phyloP scores from a whole-genome alignment of 1,140 invertebrate genomes.

The Panagrolaimus sp. region DNA sequence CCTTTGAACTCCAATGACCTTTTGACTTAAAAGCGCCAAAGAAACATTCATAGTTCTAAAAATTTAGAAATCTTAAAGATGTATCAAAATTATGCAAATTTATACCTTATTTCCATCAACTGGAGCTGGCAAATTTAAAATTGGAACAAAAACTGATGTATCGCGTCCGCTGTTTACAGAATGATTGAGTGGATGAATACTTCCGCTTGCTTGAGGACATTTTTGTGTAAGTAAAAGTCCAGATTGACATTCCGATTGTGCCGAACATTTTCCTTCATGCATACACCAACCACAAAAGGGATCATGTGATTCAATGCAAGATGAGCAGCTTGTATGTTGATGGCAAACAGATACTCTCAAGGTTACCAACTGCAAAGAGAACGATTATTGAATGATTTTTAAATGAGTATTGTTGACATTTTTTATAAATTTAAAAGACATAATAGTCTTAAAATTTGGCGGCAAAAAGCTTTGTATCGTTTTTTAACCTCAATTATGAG shows the following conservation, averaged over 20 bases:
- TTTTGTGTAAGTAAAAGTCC: constrained; percentile 23
- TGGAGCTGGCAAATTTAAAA: constrained; percentile 39
- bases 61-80: background rate
- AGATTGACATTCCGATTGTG: constrained; percentile 28
- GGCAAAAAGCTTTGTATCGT: background rate
- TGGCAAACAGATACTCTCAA: constrained; percentile 84
- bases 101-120: constrained; percentile 16
- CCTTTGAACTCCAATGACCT: constrained; percentile 29
- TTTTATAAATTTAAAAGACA: background rate
- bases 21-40: constrained; percentile 38
- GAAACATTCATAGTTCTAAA: constrained; percentile 47
- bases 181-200: constrained; percentile 34
- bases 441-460: background rate
- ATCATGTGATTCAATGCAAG: constrained; percentile 83
- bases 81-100: background rate
- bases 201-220: constrained; percentile 39
- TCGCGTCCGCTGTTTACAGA: constrained; percentile 25
- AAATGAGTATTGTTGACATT: background rate
- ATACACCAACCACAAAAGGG: constrained; percentile 98
- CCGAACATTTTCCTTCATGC: constrained; percentile 70
- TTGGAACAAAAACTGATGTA: constrained; percentile 37
- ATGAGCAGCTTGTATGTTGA: constrained; percentile 78
- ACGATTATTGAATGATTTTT: constrained; percentile 16
- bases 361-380: constrained; percentile 72
- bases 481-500: too few relatives aligned